Conservation (phyloP, 2,797 vertebrate species). For the Myotis daubentonii region DNA sequence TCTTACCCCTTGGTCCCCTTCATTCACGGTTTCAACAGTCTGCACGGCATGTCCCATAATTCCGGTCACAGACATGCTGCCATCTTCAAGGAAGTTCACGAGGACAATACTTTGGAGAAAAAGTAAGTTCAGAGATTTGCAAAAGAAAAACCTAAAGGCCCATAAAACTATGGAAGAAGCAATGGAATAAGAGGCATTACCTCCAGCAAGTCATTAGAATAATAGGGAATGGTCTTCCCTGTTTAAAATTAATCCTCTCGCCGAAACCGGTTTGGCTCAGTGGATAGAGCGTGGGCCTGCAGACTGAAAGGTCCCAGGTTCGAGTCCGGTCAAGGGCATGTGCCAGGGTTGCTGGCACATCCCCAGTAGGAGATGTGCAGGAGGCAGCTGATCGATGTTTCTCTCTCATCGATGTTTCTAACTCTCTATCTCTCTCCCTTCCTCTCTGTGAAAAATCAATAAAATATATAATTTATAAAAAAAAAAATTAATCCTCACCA, state of each 20-base stretch:
- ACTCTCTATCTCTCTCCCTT: no score
- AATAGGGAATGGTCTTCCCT: not conserved
- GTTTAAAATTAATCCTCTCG: not conserved
- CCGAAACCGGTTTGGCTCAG: no score
- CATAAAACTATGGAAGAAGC: not conserved
- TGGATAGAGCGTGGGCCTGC: no score
- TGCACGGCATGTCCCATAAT: slow-evolving; percentile 93
- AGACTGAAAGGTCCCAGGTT: no score
- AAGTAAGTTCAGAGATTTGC: slow-evolving; percentile 52
- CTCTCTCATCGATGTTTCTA: no score
- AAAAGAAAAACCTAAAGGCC: slow-evolving; percentile 26
- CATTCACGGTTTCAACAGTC: slow-evolving; percentile 87
- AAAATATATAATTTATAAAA: no score
- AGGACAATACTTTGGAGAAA: slow-evolving; percentile 89
- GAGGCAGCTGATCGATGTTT: no score
- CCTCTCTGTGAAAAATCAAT: no score
- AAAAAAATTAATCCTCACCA: not conserved
- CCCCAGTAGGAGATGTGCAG: no score
- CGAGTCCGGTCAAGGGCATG: no score
- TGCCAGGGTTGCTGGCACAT: no score
- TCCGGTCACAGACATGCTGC: slow-evolving; percentile 82
- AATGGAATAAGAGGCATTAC: not conserved
- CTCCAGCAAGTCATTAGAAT: not conserved
- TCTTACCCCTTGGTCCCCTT: slow-evolving; percentile 81
- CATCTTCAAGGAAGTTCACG: slow-evolving; percentile 85